These are phyloP conservation scores for Gobiocypris rarus DNA, from an alignment of 2,113 vertebrate genomes.

Conservation along the genomic window DNA sequence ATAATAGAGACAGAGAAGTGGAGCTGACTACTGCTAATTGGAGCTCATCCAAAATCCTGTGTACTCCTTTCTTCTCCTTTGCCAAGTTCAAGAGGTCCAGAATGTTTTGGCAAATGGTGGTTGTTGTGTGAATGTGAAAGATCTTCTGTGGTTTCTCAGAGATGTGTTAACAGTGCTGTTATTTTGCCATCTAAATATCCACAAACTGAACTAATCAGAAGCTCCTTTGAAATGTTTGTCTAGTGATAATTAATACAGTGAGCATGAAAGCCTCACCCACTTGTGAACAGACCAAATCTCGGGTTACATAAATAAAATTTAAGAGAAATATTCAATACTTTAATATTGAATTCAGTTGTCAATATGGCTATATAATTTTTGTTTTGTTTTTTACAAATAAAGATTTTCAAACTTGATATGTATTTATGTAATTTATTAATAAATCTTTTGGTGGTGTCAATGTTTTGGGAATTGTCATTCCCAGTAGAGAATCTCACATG, in stretches of 20 bases:
- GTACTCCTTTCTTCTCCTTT: neutral
- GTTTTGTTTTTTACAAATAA: too few species aligned
- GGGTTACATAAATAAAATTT: neutral
- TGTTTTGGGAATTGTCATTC: neutral
- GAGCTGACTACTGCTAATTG: neutral
- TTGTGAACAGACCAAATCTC: neutral
- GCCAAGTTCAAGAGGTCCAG: neutral
- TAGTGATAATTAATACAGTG: neutral
- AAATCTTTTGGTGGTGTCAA: too few species aligned
- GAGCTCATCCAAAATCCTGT: slow-evolving; percentile 13
- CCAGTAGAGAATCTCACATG: neutral
- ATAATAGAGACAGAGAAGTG: neutral
- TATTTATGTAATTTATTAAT: too few species aligned
- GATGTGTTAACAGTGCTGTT: neutral
- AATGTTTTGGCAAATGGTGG: neutral
- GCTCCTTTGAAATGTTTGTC: neutral
- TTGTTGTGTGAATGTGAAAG: neutral
- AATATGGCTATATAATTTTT: too few species aligned
- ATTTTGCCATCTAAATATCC: neutral
- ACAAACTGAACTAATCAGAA: neutral
- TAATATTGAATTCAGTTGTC: too few species aligned
- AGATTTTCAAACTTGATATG: too few species aligned
- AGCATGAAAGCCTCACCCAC: neutral
- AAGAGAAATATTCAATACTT: too few species aligned
- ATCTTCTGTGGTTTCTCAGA: neutral